Conservation (phyloP, 2,888 invertebrate species). For the Agrochola circellaris region DNA sequence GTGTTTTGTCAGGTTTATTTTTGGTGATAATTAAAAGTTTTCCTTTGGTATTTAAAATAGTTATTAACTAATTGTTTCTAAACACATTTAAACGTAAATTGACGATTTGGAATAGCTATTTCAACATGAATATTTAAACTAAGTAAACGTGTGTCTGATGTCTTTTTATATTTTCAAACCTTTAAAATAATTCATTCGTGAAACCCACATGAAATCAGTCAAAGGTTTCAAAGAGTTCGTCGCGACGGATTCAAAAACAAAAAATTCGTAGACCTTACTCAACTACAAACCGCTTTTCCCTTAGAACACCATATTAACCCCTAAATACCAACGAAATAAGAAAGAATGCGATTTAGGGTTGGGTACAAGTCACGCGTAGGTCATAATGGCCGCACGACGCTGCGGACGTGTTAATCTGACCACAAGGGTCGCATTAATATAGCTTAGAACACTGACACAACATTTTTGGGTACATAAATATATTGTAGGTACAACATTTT, state of each 20-base stretch:
- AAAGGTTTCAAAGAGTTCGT: too few species aligned
- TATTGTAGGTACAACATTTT: conserved; percentile 6
- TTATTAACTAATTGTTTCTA: neutral
- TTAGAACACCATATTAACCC: conserved; percentile 36
- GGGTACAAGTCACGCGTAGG: conserved; percentile 57
- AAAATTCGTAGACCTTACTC: neutral
- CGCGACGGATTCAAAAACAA: too few species aligned
- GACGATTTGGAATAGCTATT: neutral
- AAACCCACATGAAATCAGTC: neutral
- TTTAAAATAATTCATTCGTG: neutral
- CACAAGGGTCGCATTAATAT: conserved; percentile 57
- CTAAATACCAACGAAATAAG: conserved; percentile 32
- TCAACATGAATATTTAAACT: neutral
- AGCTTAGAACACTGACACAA: conserved; percentile 43
- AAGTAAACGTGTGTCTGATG: neutral
- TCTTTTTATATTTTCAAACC: neutral
- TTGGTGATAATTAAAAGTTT: conserved; percentile 11
- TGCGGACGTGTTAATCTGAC: conserved; percentile 62
- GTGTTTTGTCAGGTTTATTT: conserved; percentile 35
- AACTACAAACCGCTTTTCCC: neutral
- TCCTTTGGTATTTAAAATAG: neutral
- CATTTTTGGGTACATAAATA: conserved; percentile 34
- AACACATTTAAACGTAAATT: neutral
- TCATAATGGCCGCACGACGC: conserved; percentile 54
- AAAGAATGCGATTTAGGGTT: conserved; percentile 56